Evolutionary conservation across 2,797 vertebrate genomes (phyloP), one percentile per base, ranked within the genome.

Genomic region (Cynodonichthys magdalenae): DNA sequence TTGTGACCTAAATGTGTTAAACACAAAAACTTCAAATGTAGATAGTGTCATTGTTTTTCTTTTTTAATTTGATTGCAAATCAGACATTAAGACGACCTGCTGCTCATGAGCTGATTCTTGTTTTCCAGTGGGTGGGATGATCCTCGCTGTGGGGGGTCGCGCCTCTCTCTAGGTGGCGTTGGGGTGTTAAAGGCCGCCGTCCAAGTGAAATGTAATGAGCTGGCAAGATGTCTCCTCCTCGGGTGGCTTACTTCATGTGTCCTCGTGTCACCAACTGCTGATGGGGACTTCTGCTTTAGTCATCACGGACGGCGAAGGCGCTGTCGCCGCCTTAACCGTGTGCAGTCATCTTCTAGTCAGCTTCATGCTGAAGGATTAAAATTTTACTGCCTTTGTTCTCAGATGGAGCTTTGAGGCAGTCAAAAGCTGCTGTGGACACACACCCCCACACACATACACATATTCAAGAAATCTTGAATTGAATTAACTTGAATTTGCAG

Each of bases 191-290:
- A 80, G 72, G 80, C 66, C 83, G 27, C 52, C n/a, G 58, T 71
- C 24, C 53, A 46, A 83, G 74, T 70, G 56, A 73, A 24, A 70
- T 66, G 46, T 77, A 84, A 90, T 59, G 82, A 83, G 71, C 56
- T 64, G 71, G 79, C 85, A 91, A 89, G 87, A 78, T 86, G 87
- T 81, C 55, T 63, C 60, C 71, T 82, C 75, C 24, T 20, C 1
- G 71, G 80, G 83, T 83, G 78, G 79, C 52, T 79, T 24, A 47
- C 67, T 76, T 75, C 47, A 34, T 77, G 79, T 69, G 75, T 83
- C 56, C 57, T 64, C 34, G 17, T 79, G 74, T 80, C 79, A 64
- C 66, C 62, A 54, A 62, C 50, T 71, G 59, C 50, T 69, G 59
- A 79, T 47, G 54, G 6, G 24, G 3, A 56, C 79, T 79, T 69